These are phyloP conservation scores for Lamproptera curius DNA, from an alignment of 2,888 invertebrate species.

Conservation along the genomic window DNA sequence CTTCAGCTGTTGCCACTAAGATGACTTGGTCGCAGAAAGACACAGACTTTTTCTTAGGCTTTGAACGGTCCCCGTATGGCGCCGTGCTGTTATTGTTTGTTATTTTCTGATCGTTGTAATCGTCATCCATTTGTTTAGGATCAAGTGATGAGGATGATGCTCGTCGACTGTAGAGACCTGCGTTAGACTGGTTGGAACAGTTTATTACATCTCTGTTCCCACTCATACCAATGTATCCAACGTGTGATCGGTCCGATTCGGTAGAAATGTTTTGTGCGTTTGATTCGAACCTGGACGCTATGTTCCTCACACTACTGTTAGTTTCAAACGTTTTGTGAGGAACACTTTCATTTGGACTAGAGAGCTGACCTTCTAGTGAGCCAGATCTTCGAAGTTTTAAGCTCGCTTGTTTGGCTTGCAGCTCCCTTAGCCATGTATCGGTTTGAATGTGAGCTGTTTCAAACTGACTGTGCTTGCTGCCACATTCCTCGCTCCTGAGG, in stretches of 20 bases:
- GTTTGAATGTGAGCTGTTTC: slow-evolving; percentile 52
- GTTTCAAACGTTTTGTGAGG: slow-evolving; percentile 27
- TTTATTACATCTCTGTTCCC: slow-evolving; percentile 69
- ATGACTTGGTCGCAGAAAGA: slow-evolving; percentile 97
- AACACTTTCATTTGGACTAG: slow-evolving; percentile 43
- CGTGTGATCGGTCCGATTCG: slow-evolving; percentile 58
- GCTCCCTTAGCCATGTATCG: slow-evolving; percentile 86
- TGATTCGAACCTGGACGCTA: slow-evolving; percentile 89
- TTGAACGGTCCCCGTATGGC: slow-evolving; percentile 69
- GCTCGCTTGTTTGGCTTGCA: slow-evolving; percentile 87
- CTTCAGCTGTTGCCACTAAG: slow-evolving; percentile 94
- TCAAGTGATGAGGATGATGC: slow-evolving; percentile 66
- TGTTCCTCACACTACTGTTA: slow-evolving; percentile 82
- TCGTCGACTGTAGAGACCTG: slow-evolving; percentile 53
- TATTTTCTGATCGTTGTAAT: slow-evolving; percentile 53
- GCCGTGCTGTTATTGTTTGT: slow-evolving; percentile 38
- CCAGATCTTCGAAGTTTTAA: slow-evolving; percentile 61
- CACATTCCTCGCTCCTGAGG: slow-evolving; percentile 61
- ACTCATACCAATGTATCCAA: slow-evolving; percentile 62
- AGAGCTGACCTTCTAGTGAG: slow-evolving; percentile 58
- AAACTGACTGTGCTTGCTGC: slow-evolving; percentile 44
- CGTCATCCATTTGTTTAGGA: slow-evolving; percentile 63
- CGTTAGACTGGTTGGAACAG: slow-evolving; percentile 59
- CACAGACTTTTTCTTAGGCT: slow-evolving; percentile 93
- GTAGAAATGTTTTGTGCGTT: slow-evolving; percentile 41